Base-by-base conservation (phyloP, 1,140 invertebrate species). In the Brachionus angularis region DNA sequence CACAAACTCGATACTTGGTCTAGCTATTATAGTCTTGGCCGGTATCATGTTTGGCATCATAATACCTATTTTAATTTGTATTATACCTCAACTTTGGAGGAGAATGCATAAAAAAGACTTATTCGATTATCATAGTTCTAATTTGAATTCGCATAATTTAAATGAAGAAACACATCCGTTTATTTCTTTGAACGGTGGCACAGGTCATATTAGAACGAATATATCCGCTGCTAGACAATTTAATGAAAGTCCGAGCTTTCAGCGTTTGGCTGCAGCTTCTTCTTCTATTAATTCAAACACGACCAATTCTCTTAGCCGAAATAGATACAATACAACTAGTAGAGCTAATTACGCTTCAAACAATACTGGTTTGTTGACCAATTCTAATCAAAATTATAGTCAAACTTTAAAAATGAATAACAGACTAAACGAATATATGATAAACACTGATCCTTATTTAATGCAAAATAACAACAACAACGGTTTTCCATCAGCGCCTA, bases 201-300 rank as follows among this genome's bases (percentile, higher is more conserved):
- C 53, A 39, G 42, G 39, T 3, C 62, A 46, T 31, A 67, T 67
- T 29, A 18, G 62, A 12, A 67, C 62, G 4, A 67, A 67, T 25
- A 67, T 67, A 29, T 67, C 62, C 18, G 62, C 62, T 33, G 62
- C 62, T 49, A 27, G 62, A 21, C 62, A 67, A 21, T 67, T 67
- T 27, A 67, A 67, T 67, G 62, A 67, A 47, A 67, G 62, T 42
- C 62, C 62, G 34, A 67, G 33, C 36, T 67, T 67, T 47, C 62
- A 67, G 25, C 62, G 62, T 34, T 12, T 67, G 21, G 53, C 53
- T 25, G 53, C 27, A 12, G 39, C 36, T 58, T 58, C 53, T 2
- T 58, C 53, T 23, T 58, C 53, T 12, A 58, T 34, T 23, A 58
- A 58, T n/a, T 42, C 53, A 23, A 58, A 58, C 14, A 21, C 39